Conservation (phyloP, 2,797 vertebrate genomes). For the Clarias pachynema region DNA sequence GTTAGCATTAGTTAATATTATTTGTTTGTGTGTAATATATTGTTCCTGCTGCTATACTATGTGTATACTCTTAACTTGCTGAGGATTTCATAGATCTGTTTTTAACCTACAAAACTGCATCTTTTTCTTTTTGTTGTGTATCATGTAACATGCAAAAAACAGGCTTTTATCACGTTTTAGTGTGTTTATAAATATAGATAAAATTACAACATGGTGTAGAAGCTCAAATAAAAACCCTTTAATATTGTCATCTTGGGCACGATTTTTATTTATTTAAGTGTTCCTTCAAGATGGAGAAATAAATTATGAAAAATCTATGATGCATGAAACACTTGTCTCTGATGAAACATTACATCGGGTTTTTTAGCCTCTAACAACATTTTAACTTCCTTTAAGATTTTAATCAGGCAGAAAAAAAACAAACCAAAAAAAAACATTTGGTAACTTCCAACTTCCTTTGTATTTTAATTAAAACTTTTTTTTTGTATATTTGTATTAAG, state of each 20-base stretch:
- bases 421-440: no score
- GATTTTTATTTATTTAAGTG: neutral
- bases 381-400: neutral
- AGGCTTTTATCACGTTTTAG: neutral
- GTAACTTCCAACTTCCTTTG: no score
- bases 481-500: no score
- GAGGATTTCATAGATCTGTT: neutral
- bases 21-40: neutral
- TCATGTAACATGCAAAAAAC: neutral
- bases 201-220: neutral
- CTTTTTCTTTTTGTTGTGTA: neutral
- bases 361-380: neutral
- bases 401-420: no score
- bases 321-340: neutral
- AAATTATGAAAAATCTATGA: neutral
- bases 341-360: neutral
- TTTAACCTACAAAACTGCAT: neutral
- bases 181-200: neutral
- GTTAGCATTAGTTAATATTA: neutral
- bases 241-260: neutral
- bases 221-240: conserved; percentile 36
- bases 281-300: neutral
- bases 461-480: no score
- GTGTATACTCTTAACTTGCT: neutral
- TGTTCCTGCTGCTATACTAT: neutral